Evolutionary conservation across 2,113 vertebrate genomes (phyloP), one percentile per base, ranked within the genome.

Genomic region (Misgurnus mizolepis): DNA sequence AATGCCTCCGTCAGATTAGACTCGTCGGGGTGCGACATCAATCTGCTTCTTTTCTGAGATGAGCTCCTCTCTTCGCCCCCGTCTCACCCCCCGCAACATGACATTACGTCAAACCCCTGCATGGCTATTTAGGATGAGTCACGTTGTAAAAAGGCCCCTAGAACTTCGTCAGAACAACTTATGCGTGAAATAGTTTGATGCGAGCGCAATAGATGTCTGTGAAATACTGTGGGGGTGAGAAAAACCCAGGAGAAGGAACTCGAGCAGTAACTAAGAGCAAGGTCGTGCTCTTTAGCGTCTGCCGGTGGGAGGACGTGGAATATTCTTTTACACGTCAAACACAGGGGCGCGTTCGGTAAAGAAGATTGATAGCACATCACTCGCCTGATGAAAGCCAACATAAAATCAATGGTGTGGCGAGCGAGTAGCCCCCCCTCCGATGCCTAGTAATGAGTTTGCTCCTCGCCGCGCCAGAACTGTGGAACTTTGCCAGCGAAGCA

Each of bases 321-420:
- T 66, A 60, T 67, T 81, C 71, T 81, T 67, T 58, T 67, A 58
- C n/a, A 75, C 40, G 79, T 81, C 72, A 67, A 67, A 73, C 62
- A 47, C 50, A 17, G 49, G 43, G 79, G 56, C 39, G 43, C 49
- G 43, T 50, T 53, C 34, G 65, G 65, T 81, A 58, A 81, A 60
- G 62, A 55, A 58, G 79, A 73, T 75, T 73, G 56, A 64, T 77
- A 71, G 64, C 10, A 45, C 75, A 49, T 50, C 78, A 81, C 47
- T 60, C 71, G 67, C 69, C 60, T 72, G 78, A 80, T 81, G 61
- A 80, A 78, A 76, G 74, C 6, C 67, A 75, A 80, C 60, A 81
- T 56, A 80, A 78, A 84, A 84, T 80, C 73, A 77, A 84, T 76
- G 66, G 62, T 15, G 64, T 64, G 47, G 71, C 75, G 61, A 84